A percentile compares a stretch with the other conserved stretches of the same genome.
Conservation (phyloP, 2,113 vertebrate genomes). For the Epinephelus cyanopodus region DNA sequence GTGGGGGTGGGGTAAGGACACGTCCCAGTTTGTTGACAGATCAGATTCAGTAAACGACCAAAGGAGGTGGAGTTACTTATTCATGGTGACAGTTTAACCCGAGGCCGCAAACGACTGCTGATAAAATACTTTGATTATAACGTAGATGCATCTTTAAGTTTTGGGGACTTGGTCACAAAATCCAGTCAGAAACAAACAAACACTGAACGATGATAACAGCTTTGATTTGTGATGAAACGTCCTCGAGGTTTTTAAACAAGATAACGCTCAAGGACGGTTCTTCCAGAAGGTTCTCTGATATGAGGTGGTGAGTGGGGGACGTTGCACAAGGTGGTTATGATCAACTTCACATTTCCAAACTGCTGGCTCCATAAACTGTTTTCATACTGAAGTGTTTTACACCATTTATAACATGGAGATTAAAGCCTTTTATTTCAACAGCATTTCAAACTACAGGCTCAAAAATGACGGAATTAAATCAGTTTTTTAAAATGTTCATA, state of each 20-base stretch:
- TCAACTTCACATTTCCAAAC: not conserved
- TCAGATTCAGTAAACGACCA: not conserved
- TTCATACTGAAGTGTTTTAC: not conserved
- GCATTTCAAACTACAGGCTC: too few relatives aligned
- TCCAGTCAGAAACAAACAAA: not conserved
- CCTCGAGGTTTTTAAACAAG: conserved; percentile 17
- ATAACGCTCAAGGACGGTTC: conserved; percentile 29
- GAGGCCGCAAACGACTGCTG: conserved; percentile 31
- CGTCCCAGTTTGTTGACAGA: conserved; percentile 20
- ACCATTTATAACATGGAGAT: not conserved
- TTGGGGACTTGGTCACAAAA: not conserved
- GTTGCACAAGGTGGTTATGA: not conserved
- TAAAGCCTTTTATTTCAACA: not conserved
- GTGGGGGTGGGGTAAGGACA: conserved; percentile 26
- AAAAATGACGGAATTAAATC: not conserved
- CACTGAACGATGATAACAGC: not conserved
- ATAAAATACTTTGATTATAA: conserved; percentile 22
- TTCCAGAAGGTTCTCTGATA: conserved; percentile 4
- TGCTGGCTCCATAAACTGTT: not conserved
- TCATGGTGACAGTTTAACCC: conserved; percentile 55
- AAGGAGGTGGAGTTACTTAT: conserved; percentile 15
- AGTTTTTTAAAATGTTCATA: not conserved
- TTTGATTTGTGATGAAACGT: not conserved
- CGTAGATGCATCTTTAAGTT: not conserved
- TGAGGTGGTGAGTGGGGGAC: not conserved